Evolutionary conservation across 2,797 vertebrate species (phyloP).

Genomic region (Sorex maritimensis): DNA sequence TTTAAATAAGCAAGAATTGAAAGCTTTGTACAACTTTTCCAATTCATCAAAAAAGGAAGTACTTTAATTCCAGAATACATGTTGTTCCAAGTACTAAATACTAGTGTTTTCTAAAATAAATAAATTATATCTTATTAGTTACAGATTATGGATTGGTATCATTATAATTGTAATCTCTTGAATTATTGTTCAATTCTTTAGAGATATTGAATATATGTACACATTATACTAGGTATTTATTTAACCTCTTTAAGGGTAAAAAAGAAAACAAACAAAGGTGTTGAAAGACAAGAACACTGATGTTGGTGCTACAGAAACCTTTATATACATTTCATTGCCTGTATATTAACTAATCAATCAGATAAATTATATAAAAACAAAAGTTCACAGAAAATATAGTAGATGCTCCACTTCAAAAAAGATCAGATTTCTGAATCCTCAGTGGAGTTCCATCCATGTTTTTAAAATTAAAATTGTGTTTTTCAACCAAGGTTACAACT

Average conservation of each 20-base stretch:
- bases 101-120: constrained; percentile 6
- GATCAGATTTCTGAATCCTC: neutral
- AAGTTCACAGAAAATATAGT: neutral
- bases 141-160: neutral
- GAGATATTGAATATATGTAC: neutral
- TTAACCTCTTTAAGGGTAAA: constrained; percentile 57
- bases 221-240: neutral
- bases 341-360: neutral
- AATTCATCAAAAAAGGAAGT: constrained; percentile 2
- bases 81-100: neutral
- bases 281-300: neutral
- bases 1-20: constrained; percentile 58
- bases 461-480: neutral
- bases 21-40: neutral
- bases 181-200: constrained; percentile 27
- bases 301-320: neutral
- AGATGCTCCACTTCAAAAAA: constrained; percentile 14
- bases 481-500: neutral
- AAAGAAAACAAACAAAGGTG: neutral
- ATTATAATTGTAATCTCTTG: neutral
- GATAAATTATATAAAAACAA: neutral
- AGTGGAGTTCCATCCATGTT: neutral
- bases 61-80: neutral
- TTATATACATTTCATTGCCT: neutral
- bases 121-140: neutral